Conservation (phyloP, 2,888 invertebrate species). For the Papilio demoleus region DNA sequence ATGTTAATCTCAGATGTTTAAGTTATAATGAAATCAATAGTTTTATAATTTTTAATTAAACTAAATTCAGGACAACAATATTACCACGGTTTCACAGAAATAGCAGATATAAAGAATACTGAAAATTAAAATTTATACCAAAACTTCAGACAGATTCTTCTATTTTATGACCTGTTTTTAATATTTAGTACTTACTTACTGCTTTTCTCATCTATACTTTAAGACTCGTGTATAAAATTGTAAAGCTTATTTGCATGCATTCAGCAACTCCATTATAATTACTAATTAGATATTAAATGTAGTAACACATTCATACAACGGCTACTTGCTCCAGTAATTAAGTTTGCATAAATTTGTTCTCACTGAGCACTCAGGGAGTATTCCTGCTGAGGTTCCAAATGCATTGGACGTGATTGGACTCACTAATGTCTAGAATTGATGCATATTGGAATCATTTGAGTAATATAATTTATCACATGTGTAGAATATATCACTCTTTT, state of each 20-base stretch:
- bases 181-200: too few relatives aligned
- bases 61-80: too few relatives aligned
- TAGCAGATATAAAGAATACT: too few relatives aligned
- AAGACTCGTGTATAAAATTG: too few relatives aligned
- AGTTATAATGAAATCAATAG: too few relatives aligned
- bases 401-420: conserved; percentile 18
- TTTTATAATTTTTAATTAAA: too few relatives aligned
- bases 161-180: too few relatives aligned
- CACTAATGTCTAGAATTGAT: neutral
- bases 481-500: neutral
- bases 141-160: too few relatives aligned
- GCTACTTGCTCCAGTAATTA: conserved; percentile 12
- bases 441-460: neutral
- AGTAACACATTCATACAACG: conserved; percentile 1
- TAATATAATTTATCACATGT: neutral
- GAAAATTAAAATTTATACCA: too few relatives aligned
- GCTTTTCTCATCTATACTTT: too few relatives aligned
- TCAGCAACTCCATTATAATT: neutral
- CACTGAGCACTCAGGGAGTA: neutral
- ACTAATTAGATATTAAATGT: neutral
- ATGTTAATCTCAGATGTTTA: too few relatives aligned
- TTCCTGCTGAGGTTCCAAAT: conserved; percentile 24
- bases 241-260: neutral
- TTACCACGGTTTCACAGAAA: too few relatives aligned
- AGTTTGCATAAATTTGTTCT: conserved; percentile 22